Evolutionary conservation across 2,888 invertebrate genomes (phyloP).

Genomic region (Drepana falcataria): DNA sequence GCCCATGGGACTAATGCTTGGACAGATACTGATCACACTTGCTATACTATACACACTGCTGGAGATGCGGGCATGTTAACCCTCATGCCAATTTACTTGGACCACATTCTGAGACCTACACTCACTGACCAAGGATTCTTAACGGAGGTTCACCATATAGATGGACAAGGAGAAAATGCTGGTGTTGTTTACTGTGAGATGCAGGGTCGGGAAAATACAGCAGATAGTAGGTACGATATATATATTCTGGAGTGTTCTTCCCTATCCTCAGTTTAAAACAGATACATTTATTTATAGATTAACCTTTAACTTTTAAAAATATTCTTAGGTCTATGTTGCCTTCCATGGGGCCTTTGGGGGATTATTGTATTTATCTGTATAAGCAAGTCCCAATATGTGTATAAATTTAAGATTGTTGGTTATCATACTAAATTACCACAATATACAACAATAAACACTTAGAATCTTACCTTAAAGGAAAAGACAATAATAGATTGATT

Average conservation of each 20-base stretch:
- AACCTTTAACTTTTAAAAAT: too few species aligned
- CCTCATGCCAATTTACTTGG: slow-evolving; percentile 93
- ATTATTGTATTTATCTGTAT: too few species aligned
- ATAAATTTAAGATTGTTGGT: too few species aligned
- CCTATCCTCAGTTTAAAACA: background rate
- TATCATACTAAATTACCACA: too few species aligned
- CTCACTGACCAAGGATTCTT: slow-evolving; percentile 88
- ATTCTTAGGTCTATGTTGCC: too few species aligned
- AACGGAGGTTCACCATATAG: slow-evolving; percentile 95
- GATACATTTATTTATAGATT: too few species aligned
- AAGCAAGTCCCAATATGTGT: too few species aligned
- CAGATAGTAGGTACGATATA: slow-evolving; percentile 79
- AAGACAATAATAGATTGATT: too few species aligned
- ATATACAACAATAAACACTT: too few species aligned
- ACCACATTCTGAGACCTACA: slow-evolving; percentile 92
- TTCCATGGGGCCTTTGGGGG: too few species aligned
- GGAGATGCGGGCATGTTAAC: slow-evolving; percentile 90
- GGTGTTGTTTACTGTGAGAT: slow-evolving; percentile 98
- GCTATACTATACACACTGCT: slow-evolving; percentile 93
- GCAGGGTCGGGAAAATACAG: slow-evolving; percentile 91
- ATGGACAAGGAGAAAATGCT: slow-evolving; percentile 91
- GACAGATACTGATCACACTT: slow-evolving; percentile 92
- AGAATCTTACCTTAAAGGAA: too few species aligned
- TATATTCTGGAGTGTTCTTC: background rate
- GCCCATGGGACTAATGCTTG: slow-evolving; percentile 96